Evolutionary conservation across 1,140 invertebrate species (phyloP), one percentile per base, ranked within the genome.

Genomic region (Harpegnathos saltator): DNA sequence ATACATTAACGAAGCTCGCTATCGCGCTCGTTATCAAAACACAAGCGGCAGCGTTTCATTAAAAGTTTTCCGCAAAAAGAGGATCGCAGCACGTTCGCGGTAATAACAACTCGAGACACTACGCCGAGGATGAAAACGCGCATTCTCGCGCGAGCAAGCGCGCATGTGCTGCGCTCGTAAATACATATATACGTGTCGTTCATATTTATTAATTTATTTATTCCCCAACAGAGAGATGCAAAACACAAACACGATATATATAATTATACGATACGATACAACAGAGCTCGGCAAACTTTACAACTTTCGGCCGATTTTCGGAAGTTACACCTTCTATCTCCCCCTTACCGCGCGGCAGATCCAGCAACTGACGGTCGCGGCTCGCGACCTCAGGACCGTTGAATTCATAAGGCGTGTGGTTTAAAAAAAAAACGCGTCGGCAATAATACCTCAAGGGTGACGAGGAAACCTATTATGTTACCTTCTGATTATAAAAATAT

Each of bases 11-110:
- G 29, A 29, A 80, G 75, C 71, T 80, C 4, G 52, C 65, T 69
- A 80, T 80, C 65, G 52, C n/a, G 75, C 65, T 69, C 50, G 65
- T 80, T 80, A 80, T 80, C 75, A 69, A 69, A 80, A 80, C 65
- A 29, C 66, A 69, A 69, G 65, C 65, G 52, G 75, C 75, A 69
- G 22, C 66, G 65, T 80, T 80, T 80, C 75, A 80, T 80, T 80
- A 80, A 80, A 80, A 80, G 75, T 69, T 80, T 29, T 29, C 65
- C 19, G 22, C 68, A 82, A 74, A 82, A 82, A 75, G 78, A 82
- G 78, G 52, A 82, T 75, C 19, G 44, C 56, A 62, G 62, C 56
- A 61, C 69, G 62, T 82, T 82, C n/a, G 58, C 22, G 44, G 24
- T 11, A 69, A 50, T 80, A 71, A 48, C 58, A 71, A 80, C 56